Evolutionary conservation across 1,140 invertebrate genomes (phyloP).

Genomic region (Hesperophylax magnus): DNA sequence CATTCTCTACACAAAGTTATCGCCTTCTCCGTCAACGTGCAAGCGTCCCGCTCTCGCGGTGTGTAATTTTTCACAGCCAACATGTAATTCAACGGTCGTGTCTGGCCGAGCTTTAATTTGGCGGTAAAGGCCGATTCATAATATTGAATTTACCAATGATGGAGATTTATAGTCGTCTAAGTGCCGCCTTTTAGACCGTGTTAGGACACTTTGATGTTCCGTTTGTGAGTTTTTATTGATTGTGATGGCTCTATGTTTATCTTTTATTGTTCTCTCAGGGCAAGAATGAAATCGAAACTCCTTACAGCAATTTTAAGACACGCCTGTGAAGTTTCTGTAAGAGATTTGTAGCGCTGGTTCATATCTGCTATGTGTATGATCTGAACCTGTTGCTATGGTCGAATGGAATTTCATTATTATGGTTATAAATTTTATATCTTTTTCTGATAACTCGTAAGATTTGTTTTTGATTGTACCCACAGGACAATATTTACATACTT

Average conservation of each 20-base stretch:
- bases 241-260: not conserved
- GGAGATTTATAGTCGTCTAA: conserved; percentile 23
- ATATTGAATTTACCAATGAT: conserved; percentile 41
- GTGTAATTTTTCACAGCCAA: conserved; percentile 30
- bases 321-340: too few relatives aligned
- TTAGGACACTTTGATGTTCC: conserved; percentile 27
- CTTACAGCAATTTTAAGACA: not conserved
- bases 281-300: not conserved
- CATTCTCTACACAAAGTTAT: conserved; percentile 2
- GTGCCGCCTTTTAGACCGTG: conserved; percentile 28
- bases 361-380: too few relatives aligned
- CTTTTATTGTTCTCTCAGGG: not conserved
- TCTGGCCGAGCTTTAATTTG: conserved; percentile 27
- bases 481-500: too few relatives aligned
- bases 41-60: conserved; percentile 16
- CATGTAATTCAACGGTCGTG: conserved; percentile 35
- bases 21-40: conserved; percentile 35
- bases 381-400: too few relatives aligned
- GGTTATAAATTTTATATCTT: too few relatives aligned
- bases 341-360: too few relatives aligned
- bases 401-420: too few relatives aligned
- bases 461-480: too few relatives aligned
- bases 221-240: conserved; percentile 19
- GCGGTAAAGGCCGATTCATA: conserved; percentile 39
- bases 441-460: too few relatives aligned